Percentiles rank a stretch among this genome's conserved stretches.
Evolutionary conservation across 2,113 vertebrate species (phyloP).

Genomic region (Urocitellus parryii): DNA sequence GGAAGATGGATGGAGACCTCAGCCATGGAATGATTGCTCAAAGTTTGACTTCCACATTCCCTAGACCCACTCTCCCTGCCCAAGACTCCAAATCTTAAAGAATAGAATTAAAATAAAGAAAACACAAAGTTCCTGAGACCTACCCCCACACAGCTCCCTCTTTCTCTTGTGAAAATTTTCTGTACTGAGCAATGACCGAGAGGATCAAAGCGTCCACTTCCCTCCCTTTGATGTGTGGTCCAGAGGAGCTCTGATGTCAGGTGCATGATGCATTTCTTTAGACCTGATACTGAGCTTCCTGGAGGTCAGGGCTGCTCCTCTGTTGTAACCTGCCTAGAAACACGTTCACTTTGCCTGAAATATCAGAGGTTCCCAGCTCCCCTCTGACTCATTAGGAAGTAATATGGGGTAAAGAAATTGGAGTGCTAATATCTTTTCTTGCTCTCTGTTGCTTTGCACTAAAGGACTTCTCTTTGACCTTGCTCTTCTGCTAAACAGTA

Average conservation of each 20-base stretch:
- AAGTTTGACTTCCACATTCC: background rate
- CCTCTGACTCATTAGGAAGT: background rate
- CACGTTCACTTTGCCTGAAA: background rate
- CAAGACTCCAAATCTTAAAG: background rate
- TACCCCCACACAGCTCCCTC: background rate
- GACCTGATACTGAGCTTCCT: slow-evolving; percentile 38
- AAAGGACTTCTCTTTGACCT: background rate
- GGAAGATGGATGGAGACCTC: background rate
- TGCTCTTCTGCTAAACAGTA: background rate
- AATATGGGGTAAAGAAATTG: background rate
- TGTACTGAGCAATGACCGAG: background rate
- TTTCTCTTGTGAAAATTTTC: slow-evolving; percentile 38
- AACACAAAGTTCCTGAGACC: background rate
- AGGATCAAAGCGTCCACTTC: slow-evolving; percentile 74
- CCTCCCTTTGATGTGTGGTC: slow-evolving; percentile 75
- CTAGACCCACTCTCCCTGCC: background rate
- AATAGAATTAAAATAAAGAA: slow-evolving; percentile 3
- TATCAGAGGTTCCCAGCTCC: background rate
- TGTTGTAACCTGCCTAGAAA: background rate
- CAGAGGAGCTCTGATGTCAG: slow-evolving; percentile 61
- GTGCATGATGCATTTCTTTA: slow-evolving; percentile 58
- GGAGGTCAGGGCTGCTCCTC: background rate
- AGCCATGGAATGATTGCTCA: background rate
- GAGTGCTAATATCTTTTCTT: background rate
- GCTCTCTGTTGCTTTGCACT: background rate